A percentile compares a stretch with the other conserved stretches of the same genome.
Conservation (phyloP, 2,888 invertebrate species). For the Steinernema carpocapsae region DNA sequence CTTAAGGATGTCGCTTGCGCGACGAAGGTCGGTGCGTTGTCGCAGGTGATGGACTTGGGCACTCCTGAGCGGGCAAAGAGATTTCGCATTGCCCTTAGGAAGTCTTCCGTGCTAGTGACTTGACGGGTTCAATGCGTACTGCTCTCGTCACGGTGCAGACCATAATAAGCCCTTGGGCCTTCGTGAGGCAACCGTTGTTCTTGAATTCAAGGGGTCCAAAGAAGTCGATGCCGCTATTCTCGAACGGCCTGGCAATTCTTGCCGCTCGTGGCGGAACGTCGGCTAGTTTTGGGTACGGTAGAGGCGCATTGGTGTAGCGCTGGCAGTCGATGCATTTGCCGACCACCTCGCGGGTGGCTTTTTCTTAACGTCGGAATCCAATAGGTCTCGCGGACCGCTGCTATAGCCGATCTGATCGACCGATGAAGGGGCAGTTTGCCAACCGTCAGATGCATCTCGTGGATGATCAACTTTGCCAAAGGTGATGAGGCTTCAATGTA, state of each 20-base stretch:
- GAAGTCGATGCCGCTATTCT: conserved; percentile 39
- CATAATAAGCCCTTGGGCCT: no score
- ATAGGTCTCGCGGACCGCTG: conserved; percentile 14
- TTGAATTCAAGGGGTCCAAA: conserved; percentile 39
- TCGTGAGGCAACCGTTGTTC: no score
- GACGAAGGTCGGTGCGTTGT: no score
- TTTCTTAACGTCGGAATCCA: conserved; percentile 40
- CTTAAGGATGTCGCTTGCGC: no score
- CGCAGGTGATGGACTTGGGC: no score
- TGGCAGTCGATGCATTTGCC: conserved; percentile 33
- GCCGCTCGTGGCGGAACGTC: conserved; percentile 35
- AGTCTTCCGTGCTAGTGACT: no score
- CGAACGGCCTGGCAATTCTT: conserved; percentile 23
- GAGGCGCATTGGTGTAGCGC: conserved; percentile 19
- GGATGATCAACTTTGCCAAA: background rate
- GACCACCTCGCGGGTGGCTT: conserved; percentile 1
- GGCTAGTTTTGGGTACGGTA: conserved; percentile 10
- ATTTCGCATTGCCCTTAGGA: no score
- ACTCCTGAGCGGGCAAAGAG: no score
- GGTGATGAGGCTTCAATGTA: conserved; percentile 1
- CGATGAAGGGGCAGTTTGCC: background rate
- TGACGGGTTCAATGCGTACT: no score
- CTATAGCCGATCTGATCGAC: background rate
- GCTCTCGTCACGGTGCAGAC: no score
- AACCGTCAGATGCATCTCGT: background rate